phyloP scores from a whole-genome alignment of 1,140 invertebrate species.

The Nebria ingens region DNA sequence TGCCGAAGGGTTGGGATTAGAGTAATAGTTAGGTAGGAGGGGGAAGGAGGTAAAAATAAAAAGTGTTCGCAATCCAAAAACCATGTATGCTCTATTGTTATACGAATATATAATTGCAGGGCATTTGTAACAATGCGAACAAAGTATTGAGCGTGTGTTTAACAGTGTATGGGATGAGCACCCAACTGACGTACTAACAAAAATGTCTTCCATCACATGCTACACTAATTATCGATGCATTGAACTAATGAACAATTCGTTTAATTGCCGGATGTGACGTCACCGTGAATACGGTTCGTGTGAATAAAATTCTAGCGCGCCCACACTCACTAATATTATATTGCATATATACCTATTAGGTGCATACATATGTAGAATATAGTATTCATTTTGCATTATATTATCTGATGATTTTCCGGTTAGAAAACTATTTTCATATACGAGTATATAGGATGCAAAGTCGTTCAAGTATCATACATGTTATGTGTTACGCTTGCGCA shows the following conservation, averaged over 20 bases:
- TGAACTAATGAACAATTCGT: conserved; percentile 26
- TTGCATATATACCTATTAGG: too few relatives aligned
- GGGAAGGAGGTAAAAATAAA: too few relatives aligned
- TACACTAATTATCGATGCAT: conserved; percentile 29
- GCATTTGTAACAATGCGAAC: conserved; percentile 1
- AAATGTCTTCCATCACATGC: conserved; percentile 11
- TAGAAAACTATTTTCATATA: too few relatives aligned
- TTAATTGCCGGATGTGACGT: conserved; percentile 27
- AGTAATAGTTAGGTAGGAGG: too few relatives aligned
- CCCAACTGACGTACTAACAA: conserved; percentile 20
- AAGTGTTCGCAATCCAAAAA: not conserved
- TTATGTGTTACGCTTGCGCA: too few relatives aligned
- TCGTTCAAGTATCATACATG: too few relatives aligned
- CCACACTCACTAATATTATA: too few relatives aligned
- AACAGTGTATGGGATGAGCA: not conserved
- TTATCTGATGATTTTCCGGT: too few relatives aligned
- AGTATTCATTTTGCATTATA: too few relatives aligned
- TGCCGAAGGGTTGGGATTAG: too few relatives aligned
- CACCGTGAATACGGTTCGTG: conserved; percentile 19
- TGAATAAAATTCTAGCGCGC: conserved; percentile 16
- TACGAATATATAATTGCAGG: not conserved
- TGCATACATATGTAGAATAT: too few relatives aligned
- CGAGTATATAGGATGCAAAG: too few relatives aligned
- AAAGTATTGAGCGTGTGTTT: not conserved
- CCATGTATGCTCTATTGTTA: conserved; percentile 1